Conservation (phyloP, 2,113 vertebrate genomes). For the Grallaria varia region DNA sequence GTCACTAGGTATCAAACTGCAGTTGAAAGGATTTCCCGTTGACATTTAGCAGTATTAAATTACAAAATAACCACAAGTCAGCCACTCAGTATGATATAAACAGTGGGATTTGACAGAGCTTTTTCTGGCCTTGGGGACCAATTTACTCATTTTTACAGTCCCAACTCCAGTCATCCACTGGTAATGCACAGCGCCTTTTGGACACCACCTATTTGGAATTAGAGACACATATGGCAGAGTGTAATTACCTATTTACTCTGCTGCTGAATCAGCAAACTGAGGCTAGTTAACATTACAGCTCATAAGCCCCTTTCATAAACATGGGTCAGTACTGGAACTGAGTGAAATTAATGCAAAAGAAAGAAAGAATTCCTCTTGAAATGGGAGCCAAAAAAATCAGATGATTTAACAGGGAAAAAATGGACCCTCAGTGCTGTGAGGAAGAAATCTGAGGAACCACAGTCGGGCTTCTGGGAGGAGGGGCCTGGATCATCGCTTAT, state of each 20-base stretch:
- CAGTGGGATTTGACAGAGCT: slow-evolving; percentile 73
- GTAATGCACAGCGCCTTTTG: slow-evolving; percentile 67
- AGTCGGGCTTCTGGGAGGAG: slow-evolving; percentile 38
- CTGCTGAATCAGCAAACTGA: slow-evolving; percentile 70
- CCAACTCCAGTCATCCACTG: slow-evolving; percentile 62
- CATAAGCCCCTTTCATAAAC: slow-evolving; percentile 52
- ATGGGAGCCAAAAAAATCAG: slow-evolving; percentile 51
- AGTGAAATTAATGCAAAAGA: slow-evolving; percentile 56
- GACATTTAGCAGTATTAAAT: slow-evolving; percentile 76
- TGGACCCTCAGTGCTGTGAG: slow-evolving; percentile 8
- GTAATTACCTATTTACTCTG: slow-evolving; percentile 74
- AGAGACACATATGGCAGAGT: slow-evolving; percentile 71
- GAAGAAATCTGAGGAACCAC: slow-evolving; percentile 40
- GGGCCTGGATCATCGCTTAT: background rate
- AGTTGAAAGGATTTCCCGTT: slow-evolving; percentile 74
- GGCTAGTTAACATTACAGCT: slow-evolving; percentile 54
- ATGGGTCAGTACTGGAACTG: slow-evolving; percentile 41
- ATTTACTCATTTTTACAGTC: slow-evolving; percentile 76
- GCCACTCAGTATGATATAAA: slow-evolving; percentile 72
- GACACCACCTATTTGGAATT: slow-evolving; percentile 67
- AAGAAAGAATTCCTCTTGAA: slow-evolving; percentile 37
- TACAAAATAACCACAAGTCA: slow-evolving; percentile 75
- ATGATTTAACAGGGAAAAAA: slow-evolving; percentile 68
- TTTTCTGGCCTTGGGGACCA: slow-evolving; percentile 74
- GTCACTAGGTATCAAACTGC: slow-evolving; percentile 71